Conservation (phyloP, 2,113 vertebrate species). For the Arenaria interpres region DNA sequence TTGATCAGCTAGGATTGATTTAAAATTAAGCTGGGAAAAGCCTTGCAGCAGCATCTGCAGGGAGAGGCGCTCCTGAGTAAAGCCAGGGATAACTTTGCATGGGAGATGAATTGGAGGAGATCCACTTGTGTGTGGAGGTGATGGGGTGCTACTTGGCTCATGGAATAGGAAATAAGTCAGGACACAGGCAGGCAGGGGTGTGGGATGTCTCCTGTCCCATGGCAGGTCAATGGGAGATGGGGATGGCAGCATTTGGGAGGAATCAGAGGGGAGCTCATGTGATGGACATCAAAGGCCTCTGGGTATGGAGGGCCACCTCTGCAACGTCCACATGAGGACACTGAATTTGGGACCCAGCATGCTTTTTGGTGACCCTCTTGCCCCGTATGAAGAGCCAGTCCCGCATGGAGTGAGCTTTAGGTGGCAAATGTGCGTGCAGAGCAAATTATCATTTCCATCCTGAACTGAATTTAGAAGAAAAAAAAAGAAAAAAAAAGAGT, state of each 20-base stretch:
- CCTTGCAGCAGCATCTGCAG: background rate
- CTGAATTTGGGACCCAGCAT: background rate
- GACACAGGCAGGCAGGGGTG: background rate
- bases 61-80: background rate
- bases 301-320: background rate
- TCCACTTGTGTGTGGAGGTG: background rate
- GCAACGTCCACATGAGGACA: background rate
- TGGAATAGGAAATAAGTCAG: accelerated
- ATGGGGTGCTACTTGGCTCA: background rate
- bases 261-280: background rate
- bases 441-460: background rate
- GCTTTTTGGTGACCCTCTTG: background rate
- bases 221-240: background rate
- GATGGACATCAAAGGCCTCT: background rate
- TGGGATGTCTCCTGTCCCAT: background rate
- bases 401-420: accelerated
- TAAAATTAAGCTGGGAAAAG: background rate
- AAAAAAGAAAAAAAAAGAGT: too few species aligned
- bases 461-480: background rate
- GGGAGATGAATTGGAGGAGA: background rate
- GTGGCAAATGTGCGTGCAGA: background rate
- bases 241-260: background rate
- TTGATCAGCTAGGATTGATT: background rate
- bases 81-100: background rate
- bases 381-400: background rate